A percentile compares a stretch with the other conserved stretches of the same genome.
Conservation (phyloP, 2,797 vertebrate genomes). For the Pteronotus mesoamericanus region DNA sequence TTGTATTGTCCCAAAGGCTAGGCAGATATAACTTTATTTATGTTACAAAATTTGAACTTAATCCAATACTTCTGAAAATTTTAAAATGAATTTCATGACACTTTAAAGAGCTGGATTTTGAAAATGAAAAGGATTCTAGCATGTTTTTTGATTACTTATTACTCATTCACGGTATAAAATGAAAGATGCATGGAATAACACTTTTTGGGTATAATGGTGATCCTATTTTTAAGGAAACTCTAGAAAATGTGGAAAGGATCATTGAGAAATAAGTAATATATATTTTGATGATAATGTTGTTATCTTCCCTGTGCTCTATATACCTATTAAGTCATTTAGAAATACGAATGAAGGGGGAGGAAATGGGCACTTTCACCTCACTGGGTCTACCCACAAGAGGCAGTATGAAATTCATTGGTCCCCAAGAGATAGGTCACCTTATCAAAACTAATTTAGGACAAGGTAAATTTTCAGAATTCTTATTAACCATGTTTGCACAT, state of each 20-base stretch:
- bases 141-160: slow-evolving; percentile 5
- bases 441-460: neutral
- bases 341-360: neutral
- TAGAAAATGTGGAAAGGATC: neutral
- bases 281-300: neutral
- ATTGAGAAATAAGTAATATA: neutral
- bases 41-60: neutral
- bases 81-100: slow-evolving; percentile 30
- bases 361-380: neutral
- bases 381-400: neutral
- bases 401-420: neutral
- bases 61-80: neutral
- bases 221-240: slow-evolving; percentile 30
- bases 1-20: slow-evolving; percentile 9
- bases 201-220: neutral
- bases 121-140: slow-evolving; percentile 21
- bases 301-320: neutral
- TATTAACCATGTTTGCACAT: neutral
- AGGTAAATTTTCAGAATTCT: neutral
- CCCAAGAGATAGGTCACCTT: neutral
- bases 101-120: slow-evolving; percentile 31
- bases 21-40: neutral
- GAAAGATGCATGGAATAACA: neutral
- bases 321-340: neutral
- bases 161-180: neutral